A percentile compares a stretch with the other conserved stretches of the same genome.
Conservation (phyloP, 2,797 vertebrate species). For the Phrynocephalus forsythii region DNA sequence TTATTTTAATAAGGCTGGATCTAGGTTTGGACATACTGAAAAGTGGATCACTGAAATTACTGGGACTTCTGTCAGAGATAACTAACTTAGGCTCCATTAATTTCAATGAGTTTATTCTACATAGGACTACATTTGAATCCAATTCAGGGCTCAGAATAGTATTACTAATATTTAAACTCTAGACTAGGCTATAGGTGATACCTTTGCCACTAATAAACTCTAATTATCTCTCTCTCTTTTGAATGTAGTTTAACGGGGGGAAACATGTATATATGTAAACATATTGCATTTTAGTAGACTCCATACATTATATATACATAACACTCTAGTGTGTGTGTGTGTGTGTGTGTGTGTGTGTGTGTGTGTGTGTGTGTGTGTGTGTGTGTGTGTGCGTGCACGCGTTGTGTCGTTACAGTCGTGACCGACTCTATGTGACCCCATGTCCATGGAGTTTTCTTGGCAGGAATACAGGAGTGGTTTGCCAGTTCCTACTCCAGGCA, state of each 20-base stretch:
- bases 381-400: no score
- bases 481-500: no score
- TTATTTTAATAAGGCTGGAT: conserved; percentile 19
- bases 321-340: background rate
- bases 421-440: no score
- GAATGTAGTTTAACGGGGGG: background rate
- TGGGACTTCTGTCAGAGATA: background rate
- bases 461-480: no score
- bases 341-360: no score
- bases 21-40: background rate
- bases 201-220: conserved; percentile 14
- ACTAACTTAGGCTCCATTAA: background rate
- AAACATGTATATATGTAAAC: background rate
- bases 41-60: background rate
- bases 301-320: background rate
- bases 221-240: background rate
- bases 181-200: no score
- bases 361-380: no score
- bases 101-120: background rate
- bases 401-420: no score
- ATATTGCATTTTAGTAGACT: background rate
- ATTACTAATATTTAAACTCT: conserved; percentile 1
- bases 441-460: no score
- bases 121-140: background rate
- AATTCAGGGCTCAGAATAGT: background rate